These are phyloP conservation scores for Bostrychus sinensis DNA, from an alignment of 2,113 vertebrate genomes.

Conservation along the genomic window DNA sequence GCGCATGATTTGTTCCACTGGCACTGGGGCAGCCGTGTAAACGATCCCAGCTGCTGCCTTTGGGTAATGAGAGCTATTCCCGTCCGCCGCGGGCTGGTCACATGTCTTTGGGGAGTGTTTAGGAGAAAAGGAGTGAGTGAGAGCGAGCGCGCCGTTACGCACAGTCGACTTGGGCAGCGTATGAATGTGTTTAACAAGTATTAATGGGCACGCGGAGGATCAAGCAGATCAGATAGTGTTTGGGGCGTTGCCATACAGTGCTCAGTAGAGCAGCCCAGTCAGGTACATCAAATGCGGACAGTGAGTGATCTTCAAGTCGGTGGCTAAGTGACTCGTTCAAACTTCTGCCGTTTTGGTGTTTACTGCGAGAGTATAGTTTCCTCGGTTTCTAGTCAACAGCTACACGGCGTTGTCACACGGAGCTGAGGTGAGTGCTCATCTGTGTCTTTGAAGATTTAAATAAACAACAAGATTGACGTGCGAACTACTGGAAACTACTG, in stretches of 20 bases:
- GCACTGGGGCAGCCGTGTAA: conserved; percentile 49
- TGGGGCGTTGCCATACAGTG: conserved; percentile 44
- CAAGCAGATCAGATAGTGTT: conserved; percentile 35
- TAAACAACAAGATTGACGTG: conserved; percentile 11
- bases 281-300: conserved; percentile 4
- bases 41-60: conserved; percentile 62
- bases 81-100: conserved; percentile 60
- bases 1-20: conserved; percentile 30
- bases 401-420: conserved; percentile 46
- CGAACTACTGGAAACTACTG: not conserved
- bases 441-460: not conserved
- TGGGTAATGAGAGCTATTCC: conserved; percentile 53
- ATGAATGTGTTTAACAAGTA: conserved; percentile 25
- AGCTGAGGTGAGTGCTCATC: conserved; percentile 54
- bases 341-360: conserved; percentile 57
- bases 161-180: conserved; percentile 47
- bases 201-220: conserved; percentile 28
- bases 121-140: conserved; percentile 24
- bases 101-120: conserved; percentile 68
- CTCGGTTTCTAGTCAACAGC: conserved; percentile 36
- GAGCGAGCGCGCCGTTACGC: conserved; percentile 51
- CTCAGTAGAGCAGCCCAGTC: not conserved
- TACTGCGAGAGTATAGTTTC: conserved; percentile 25
- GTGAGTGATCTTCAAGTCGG: conserved; percentile 27
- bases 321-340: conserved; percentile 24